These are phyloP conservation scores for Carabus problematicus DNA, from an alignment of 2,888 invertebrate species.

Conservation along the genomic window DNA sequence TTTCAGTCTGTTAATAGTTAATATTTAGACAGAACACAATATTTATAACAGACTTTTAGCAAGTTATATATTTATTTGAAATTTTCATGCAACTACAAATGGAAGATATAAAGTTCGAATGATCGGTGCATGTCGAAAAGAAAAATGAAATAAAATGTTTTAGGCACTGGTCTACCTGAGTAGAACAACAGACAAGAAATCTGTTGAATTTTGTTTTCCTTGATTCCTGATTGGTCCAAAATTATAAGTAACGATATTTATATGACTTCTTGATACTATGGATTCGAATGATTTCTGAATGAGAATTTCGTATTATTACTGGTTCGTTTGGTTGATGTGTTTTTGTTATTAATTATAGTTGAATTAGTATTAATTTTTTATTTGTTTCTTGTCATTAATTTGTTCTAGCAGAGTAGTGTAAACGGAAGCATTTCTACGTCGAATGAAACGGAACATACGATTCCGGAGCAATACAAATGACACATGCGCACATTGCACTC, in stretches of 20 bases:
- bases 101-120: too few species aligned
- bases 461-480: constrained; percentile 26
- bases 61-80: too few species aligned
- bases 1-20: too few species aligned
- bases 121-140: too few species aligned
- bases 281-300: too few species aligned
- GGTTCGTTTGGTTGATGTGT: too few species aligned
- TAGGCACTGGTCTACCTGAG: constrained; percentile 35
- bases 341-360: background rate
- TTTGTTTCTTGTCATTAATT: constrained; percentile 7
- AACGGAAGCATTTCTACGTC: background rate
- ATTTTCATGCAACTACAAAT: too few species aligned
- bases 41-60: too few species aligned
- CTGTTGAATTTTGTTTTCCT: background rate
- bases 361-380: background rate
- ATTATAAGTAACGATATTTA: too few species aligned
- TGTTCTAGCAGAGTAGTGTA: constrained; percentile 13
- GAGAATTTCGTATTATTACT: too few species aligned
- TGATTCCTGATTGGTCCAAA: background rate
- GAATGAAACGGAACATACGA: background rate
- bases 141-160: constrained; percentile 2
- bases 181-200: constrained; percentile 26
- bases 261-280: too few species aligned
- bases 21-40: too few species aligned
- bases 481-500: constrained; percentile 16